Evolutionary conservation across 1,140 invertebrate species (phyloP), one percentile per base, ranked within the genome.

Genomic region (Drosophila triauraria): DNA sequence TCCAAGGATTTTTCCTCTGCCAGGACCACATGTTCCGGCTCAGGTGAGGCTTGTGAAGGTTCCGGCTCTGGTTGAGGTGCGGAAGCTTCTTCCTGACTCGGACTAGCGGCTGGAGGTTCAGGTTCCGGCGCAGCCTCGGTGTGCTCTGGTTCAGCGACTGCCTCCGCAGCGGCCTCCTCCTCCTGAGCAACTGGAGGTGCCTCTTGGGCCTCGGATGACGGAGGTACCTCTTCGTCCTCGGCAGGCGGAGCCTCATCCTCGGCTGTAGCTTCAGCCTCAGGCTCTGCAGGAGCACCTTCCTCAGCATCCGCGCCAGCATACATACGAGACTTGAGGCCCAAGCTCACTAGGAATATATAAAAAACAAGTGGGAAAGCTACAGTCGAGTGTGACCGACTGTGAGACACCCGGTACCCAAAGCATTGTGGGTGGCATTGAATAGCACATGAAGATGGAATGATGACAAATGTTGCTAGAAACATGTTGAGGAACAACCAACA

Each of bases 281-380:
- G 58, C 5, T 54, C 70, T 10, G 76, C 67, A 0, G 47, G 38
- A 0, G 44, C 59, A 12, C 35, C 58, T 7, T 60, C 88, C 0
- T 88, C 88, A 0, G 53, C 58, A 56, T 78, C 88, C 0, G 44
- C 88, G n/a, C 88, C 88, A 23, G 78, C 88, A 9, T 50, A 32
- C 30, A 85, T 17, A 40, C 85, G 85, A 61, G 68, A 71, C 17
- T 42, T 76, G 8, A 78, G 84, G 10, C 50, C 62, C 61, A 79
- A 48, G 43, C 43, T 25, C 32, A 57, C 69, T 77, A 42, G 10
- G 20, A 42, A 15, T 8, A 27, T 12, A 23, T 2, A 12, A 15
- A 15, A 15, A 50, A 8, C 2, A 20, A 20, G 20, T 20, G 20
- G 20, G 20, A 20, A 20, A 20, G 20, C 20, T 20, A 20, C 20